Percentiles rank a stretch among this genome's conserved stretches.
These are phyloP conservation scores for Coenonympha arcania DNA, from an alignment of 2,888 invertebrate species.

Conservation along the genomic window DNA sequence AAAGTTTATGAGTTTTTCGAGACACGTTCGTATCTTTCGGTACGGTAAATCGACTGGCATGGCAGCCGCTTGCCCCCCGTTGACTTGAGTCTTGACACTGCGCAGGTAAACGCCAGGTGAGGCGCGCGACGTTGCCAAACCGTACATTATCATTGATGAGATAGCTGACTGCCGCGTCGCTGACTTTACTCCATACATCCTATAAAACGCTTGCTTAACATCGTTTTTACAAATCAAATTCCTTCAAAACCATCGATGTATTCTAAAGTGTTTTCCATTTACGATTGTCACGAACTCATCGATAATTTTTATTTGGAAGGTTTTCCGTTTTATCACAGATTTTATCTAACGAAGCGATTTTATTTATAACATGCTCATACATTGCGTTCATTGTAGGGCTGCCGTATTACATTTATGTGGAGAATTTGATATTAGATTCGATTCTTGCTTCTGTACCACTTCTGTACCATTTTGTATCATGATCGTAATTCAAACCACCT, in stretches of 20 bases:
- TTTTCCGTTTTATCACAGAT: no score
- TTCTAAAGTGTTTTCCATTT: constrained; percentile 10
- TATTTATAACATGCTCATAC: constrained; percentile 32
- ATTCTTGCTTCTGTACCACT: constrained; percentile 24
- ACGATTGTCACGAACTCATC: constrained; percentile 16
- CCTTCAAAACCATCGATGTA: constrained; percentile 21
- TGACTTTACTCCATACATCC: constrained; percentile 51
- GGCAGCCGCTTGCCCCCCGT: constrained; percentile 58
- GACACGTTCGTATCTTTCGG: constrained; percentile 56
- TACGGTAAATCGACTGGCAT: constrained; percentile 63
- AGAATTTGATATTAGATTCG: constrained; percentile 42
- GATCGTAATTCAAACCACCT: no score
- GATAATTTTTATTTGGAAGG: constrained; percentile 25
- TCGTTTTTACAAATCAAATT: not conserved
- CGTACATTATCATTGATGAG: constrained; percentile 71
- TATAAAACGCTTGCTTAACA: constrained; percentile 44
- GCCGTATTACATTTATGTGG: constrained; percentile 37
- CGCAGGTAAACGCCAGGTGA: constrained; percentile 72
- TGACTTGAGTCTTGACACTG: no score
- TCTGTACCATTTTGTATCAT: no score
- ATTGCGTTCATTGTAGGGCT: constrained; percentile 40
- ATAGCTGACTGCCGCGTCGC: constrained; percentile 55
- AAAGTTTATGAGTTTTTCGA: constrained; percentile 35
- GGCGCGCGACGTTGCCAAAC: constrained; percentile 72
- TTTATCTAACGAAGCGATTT: constrained; percentile 27